Percentiles rank a stretch among this genome's conserved stretches.
Conservation (phyloP, 1,140 invertebrate genomes). For the Delia radicum region DNA sequence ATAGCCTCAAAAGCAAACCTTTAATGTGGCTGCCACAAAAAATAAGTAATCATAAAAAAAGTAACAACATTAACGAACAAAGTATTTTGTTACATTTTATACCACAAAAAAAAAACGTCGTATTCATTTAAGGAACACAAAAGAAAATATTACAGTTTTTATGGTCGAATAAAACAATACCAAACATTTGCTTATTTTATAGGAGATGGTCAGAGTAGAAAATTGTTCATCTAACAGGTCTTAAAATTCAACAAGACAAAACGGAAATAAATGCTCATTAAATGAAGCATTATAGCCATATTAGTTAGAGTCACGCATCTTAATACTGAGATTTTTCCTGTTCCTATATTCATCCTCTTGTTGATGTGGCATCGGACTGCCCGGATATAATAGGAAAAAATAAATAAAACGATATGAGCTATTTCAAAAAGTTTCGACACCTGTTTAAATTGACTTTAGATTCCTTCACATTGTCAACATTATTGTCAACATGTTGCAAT, state of each 20-base stretch:
- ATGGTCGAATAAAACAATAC: constrained; percentile 8
- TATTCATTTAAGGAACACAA: not conserved
- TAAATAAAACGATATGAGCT: too few relatives aligned
- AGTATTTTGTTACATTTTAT: constrained; percentile 9
- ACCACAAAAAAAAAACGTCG: not conserved
- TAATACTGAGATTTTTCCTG: not conserved
- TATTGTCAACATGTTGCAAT: too few relatives aligned
- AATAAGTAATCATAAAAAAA: not conserved
- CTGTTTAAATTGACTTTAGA: too few relatives aligned
- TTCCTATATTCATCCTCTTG: too few relatives aligned
- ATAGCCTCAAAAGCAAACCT: not conserved
- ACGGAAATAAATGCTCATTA: constrained; percentile 17
- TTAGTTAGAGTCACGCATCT: constrained; percentile 9
- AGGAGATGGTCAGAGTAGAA: not conserved
- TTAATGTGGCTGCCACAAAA: not conserved
- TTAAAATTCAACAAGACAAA: not conserved
- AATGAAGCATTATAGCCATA: constrained; percentile 1
- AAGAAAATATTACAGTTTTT: not conserved
- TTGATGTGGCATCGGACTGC: too few relatives aligned
- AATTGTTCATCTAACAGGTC: not conserved
- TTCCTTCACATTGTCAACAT: too few relatives aligned
- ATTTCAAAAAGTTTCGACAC: too few relatives aligned
- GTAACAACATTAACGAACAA: not conserved
- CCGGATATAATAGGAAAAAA: too few relatives aligned
- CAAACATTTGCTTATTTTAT: not conserved